These are phyloP conservation scores for Dermatemys mawii DNA, from an alignment of 2,113 vertebrate genomes.

Conservation along the genomic window DNA sequence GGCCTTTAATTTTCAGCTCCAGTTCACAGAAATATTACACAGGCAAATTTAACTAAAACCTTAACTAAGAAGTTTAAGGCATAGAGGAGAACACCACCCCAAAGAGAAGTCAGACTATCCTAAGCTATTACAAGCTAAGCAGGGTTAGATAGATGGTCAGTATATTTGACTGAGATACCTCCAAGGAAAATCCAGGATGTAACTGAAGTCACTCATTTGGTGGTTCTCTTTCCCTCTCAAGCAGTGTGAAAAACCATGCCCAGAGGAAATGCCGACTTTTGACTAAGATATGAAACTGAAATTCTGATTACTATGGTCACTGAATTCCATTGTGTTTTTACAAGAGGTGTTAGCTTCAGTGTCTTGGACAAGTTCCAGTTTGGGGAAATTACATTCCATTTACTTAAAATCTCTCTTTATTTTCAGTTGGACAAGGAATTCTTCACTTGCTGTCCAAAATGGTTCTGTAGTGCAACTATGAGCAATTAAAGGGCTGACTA, in stretches of 20 bases:
- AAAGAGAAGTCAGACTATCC: background rate
- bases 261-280: background rate
- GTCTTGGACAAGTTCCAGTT: background rate
- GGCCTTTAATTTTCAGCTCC: background rate
- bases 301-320: background rate
- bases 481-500: background rate
- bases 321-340: background rate
- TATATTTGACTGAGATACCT: background rate
- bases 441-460: background rate
- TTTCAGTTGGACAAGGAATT: background rate
- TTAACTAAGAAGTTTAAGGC: background rate
- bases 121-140: too few species aligned
- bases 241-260: background rate
- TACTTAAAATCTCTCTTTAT: background rate
- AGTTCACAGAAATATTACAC: background rate
- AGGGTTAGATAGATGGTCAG: background rate
- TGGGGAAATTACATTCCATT: background rate
- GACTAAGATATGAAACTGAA: background rate
- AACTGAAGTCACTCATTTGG: background rate
- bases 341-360: background rate
- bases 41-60: conserved; percentile 26
- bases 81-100: background rate
- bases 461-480: background rate
- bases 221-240: background rate
- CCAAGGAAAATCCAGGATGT: background rate